Evolutionary conservation across 2,888 invertebrate genomes (phyloP).

Genomic region (Gortyna flavago): DNA sequence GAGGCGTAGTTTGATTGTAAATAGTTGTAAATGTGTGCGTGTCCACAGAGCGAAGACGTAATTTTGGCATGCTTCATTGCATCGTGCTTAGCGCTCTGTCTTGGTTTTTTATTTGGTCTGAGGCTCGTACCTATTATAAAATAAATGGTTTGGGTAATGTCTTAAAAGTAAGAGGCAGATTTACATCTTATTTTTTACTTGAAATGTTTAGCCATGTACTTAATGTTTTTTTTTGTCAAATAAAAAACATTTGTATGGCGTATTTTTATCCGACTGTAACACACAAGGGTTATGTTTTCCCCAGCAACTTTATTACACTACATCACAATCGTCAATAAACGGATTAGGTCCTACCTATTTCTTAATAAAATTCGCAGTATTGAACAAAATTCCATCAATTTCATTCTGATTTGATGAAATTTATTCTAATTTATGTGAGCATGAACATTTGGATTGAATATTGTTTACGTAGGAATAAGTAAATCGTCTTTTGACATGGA

Average conservation of each 20-base stretch:
- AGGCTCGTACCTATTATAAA: neutral
- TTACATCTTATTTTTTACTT: no score
- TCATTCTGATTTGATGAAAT: conserved; percentile 45
- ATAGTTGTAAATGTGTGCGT: no score
- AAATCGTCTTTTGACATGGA: conserved; percentile 4
- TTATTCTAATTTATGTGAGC: conserved; percentile 50
- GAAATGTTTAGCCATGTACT: no score
- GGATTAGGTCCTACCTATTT: neutral
- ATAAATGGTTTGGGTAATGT: no score
- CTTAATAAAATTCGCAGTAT: conserved; percentile 21
- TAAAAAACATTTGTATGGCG: no score
- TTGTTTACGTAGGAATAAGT: conserved; percentile 21
- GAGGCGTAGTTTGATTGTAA: no score
- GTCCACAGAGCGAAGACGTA: no score
- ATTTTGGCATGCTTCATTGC: no score
- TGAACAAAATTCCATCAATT: conserved; percentile 45
- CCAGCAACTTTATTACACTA: neutral
- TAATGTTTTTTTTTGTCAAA: neutral
- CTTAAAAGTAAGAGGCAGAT: no score
- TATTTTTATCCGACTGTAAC: neutral
- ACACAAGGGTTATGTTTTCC: neutral
- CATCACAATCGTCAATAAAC: neutral
- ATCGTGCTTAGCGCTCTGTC: no score
- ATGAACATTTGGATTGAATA: conserved; percentile 25
- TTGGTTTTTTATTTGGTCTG: no score